Base-by-base conservation (phyloP, 2,797 vertebrate genomes). In the Macrochelys suwanniensis region DNA sequence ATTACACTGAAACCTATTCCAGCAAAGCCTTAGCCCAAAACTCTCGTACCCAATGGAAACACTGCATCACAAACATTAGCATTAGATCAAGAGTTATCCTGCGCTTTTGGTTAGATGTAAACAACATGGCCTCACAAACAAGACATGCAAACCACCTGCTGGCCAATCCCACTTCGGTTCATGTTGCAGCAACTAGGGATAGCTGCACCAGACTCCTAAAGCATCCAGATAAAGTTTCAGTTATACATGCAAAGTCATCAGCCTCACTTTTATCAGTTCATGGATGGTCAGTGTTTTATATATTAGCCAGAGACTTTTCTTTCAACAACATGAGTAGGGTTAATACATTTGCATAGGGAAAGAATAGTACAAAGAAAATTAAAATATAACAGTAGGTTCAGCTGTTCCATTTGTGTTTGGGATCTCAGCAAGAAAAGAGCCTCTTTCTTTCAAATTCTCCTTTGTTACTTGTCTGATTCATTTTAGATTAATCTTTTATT, bases 401-500 rank as follows among this genome's bases (percentile, higher is more conserved):
- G 97, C 95, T 45, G 88, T 89, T 92, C 89, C 96, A 97, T 98
- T 96, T 97, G 87, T 97, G 96, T 98, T 97, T 98, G 88, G 97
- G 94, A 98, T 97, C 96, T 98, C 95, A 98, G 96, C 96, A 97
- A 93, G 97, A 97, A 97, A 98, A 97, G 96, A 97, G 65, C 92
- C 85, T 89, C 85, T 96, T 97, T 96, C 95, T 97, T 97, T 98
- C 80, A 96, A 96, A 98, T 97, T 97, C 96, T 94, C 94, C 96
- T 98, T 98, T 98, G 98, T 98, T 97, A 96, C 93, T 94, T 94
- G 93, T 94, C 88, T 92, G 97, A 98, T 98, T 98, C 87, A 98
- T 99, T 99, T 99, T 99, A 99, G 98, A 99, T 99, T 99, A 99
- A 99, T 98, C 98, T 99, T 97, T 98, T 98, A 98, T 99, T 94